Evolutionary conservation across 1,140 invertebrate species (phyloP), one percentile per base, ranked within the genome.

Genomic region (Orchesella cincta): DNA sequence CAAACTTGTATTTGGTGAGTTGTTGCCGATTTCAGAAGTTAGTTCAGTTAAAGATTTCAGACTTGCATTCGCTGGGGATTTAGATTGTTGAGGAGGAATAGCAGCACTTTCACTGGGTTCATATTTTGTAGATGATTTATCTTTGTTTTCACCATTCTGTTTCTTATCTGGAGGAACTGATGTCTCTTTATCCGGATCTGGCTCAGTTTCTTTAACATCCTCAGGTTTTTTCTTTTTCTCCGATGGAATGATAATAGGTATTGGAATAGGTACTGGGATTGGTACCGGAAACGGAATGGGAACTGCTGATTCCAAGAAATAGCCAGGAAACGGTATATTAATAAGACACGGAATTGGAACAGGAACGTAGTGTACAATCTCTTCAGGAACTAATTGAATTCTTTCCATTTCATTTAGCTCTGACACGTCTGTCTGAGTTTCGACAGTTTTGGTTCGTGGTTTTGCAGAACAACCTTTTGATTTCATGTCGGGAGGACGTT

Each of bases 211-310:
- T n/a, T n/a, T n/a, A n/a, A n/a, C n/a, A n/a, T n/a, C n/a, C n/a
- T n/a, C 26, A 3, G 62, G n/a, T 5, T 29, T 67, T 67, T 29
- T 14, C 26, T 67, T 29, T 57, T 57, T 57, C 14, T n/a, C n/a
- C n/a, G 62, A 14, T 12, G 62, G 62, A 31, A 67, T 29, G 26
- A 67, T 67, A 12, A 74, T 23, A 20, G 94, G 94, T 81, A 98
- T 93, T 83, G 97, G 96, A 67, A 97, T 90, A 0, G 95, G 95
- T 34, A 97, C 90, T 0, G 95, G 95, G 74, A 97, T 90, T 0
- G 95, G 94, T 81, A 98, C 90, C 29, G 95, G 93, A 0, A 97
- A 86, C 0, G 94, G 93, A 1, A 93, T 88, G 0, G 95, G 95
- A 78, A 92, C 92, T 2, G 94, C 94, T 80, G 91, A 85, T 16